A percentile compares a stretch with the other conserved stretches of the same genome.
phyloP scores from a whole-genome alignment of 2,113 vertebrate genomes.

The Chitala chitala region DNA sequence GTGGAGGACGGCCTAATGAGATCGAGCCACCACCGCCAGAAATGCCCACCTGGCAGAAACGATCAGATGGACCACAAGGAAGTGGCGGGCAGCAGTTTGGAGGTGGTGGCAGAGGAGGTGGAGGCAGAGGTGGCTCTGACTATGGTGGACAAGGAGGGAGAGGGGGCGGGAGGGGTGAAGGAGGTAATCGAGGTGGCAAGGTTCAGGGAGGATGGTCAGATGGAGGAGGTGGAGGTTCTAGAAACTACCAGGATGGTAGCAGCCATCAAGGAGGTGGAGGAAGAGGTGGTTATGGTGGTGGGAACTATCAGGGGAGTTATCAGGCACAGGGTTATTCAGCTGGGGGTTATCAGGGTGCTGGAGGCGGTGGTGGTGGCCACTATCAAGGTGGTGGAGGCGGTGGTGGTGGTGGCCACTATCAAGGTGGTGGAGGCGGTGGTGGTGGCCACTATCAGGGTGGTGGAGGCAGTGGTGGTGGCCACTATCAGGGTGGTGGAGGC shows the following conservation, averaged over 20 bases:
- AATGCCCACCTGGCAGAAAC: slow-evolving; percentile 97
- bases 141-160: slow-evolving; percentile 47
- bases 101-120: slow-evolving; percentile 65
- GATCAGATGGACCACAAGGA: slow-evolving; percentile 77
- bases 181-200: slow-evolving; percentile 74
- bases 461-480: slow-evolving; percentile 38
- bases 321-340: slow-evolving; percentile 53
- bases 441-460: slow-evolving; percentile 57
- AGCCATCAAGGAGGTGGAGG: slow-evolving; percentile 60
- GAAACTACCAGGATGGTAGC: slow-evolving; percentile 60
- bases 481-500: slow-evolving; percentile 35
- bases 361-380: slow-evolving; percentile 67
- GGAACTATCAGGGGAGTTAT: slow-evolving; percentile 46
- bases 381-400: slow-evolving; percentile 58
- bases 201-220: slow-evolving; percentile 79
- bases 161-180: slow-evolving; percentile 70
- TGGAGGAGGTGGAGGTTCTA: slow-evolving; percentile 63
- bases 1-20: slow-evolving; percentile 92
- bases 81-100: slow-evolving; percentile 72
- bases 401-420: slow-evolving; percentile 66
- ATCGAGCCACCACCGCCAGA: slow-evolving; percentile 94
- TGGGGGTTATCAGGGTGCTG: slow-evolving; percentile 64
- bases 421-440: slow-evolving; percentile 69
- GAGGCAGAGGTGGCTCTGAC: slow-evolving; percentile 26
- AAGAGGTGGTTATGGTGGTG: slow-evolving; percentile 45